Evolutionary conservation across 2,113 vertebrate genomes (phyloP).

Genomic region (Potamarius usumacintae): DNA sequence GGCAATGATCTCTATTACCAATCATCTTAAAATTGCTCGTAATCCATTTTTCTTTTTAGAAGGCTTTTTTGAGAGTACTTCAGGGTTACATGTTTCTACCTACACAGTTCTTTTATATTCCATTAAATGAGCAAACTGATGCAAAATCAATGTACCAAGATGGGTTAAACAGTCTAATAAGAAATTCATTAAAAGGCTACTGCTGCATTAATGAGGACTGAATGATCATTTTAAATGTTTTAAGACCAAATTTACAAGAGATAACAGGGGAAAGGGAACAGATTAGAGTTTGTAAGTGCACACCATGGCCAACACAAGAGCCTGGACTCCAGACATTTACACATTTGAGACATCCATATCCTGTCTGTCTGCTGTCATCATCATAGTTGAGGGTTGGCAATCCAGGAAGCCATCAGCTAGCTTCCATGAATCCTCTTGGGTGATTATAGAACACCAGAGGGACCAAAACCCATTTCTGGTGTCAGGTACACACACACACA

Average conservation of each 20-base stretch:
- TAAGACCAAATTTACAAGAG: background rate
- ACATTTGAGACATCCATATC: background rate
- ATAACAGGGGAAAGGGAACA: background rate
- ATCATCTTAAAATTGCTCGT: conserved; percentile 19
- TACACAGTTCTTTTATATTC: conserved; percentile 19
- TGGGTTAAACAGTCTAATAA: background rate
- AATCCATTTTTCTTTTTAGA: conserved; percentile 17
- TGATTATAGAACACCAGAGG: too few species aligned
- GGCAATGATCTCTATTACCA: conserved; percentile 34
- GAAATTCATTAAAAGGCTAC: background rate
- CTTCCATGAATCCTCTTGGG: too few species aligned
- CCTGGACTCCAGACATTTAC: too few species aligned
- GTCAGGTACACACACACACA: too few species aligned
- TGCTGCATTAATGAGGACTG: background rate
- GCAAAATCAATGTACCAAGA: background rate
- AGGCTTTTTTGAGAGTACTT: conserved; percentile 14
- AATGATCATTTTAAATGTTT: background rate
- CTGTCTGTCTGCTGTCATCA: too few species aligned
- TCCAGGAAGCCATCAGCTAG: too few species aligned
- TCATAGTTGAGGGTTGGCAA: too few species aligned
- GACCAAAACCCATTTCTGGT: too few species aligned
- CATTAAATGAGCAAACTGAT: conserved; percentile 18
- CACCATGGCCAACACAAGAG: background rate
- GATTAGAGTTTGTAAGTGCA: background rate
- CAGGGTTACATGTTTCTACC: conserved; percentile 2